Base-by-base conservation (phyloP, 2,888 invertebrate genomes). In the Epistrophe grossulariae region DNA sequence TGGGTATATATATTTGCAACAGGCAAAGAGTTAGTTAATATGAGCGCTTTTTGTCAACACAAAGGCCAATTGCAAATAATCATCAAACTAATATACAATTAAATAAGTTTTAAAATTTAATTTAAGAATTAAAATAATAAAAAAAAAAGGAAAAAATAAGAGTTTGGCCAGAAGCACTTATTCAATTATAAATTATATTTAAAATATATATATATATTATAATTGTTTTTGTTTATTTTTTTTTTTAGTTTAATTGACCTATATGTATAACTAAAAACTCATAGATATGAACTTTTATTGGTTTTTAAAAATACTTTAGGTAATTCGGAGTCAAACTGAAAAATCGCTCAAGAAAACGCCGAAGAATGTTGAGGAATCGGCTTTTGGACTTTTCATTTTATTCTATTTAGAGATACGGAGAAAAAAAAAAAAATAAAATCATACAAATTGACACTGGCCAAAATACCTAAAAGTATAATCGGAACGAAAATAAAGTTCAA, bases 41-140 rank as follows among this genome's bases (percentile, higher is more conserved):
- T 91, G 91, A 92, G 93, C 92, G 91, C 93, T 93, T 93, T 92
- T 93, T 92, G 91, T 92, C 93, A 93, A 92, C 92, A 92, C 92
- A 92, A 92, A 92, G 92, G 93, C 92, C 92, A 92, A 92, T 93
- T 92, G 92, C 92, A 92, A 92, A 92, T 93, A 92, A 92, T 93
- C 93, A 93, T 92, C 93, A 92, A 92, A 92, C 92, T 92, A 92
- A 92, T 91, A 90, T 90, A 79, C 71, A 76, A 73, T 72, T 57
- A 45, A 50, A 4, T 60, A 82, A 17, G 11, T 73, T 45, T 73
- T 45, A 4, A n/a, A 68, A 43, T 60, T 38, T 52, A 6, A n/a
- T 68, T 64, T 52, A 40, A 50, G 17, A n/a, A 40, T 45, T 62
- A 40, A 43, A 48, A 45, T 68, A 50, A 68, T 62, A 68, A 48